These are phyloP conservation scores for Etheostoma nigrum DNA, from an alignment of 2,797 vertebrate species.

Conservation along the genomic window DNA sequence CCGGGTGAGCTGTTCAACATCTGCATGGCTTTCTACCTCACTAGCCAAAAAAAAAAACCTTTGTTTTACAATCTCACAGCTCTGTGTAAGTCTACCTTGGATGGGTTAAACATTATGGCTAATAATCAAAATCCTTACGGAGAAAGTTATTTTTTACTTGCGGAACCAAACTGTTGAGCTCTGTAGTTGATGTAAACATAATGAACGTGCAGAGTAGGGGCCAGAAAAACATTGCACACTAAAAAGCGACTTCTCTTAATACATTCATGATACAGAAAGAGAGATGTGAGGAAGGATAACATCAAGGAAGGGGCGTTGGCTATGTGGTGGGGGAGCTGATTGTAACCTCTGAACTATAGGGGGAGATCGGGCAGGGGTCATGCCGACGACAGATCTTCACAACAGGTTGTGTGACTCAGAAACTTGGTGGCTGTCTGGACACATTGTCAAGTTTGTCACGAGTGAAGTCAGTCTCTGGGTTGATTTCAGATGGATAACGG, in stretches of 20 bases:
- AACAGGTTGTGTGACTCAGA: neutral
- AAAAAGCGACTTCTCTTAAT: neutral
- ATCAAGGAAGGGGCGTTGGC: neutral
- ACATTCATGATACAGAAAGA: conserved; percentile 14
- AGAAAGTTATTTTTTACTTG: too few relatives aligned
- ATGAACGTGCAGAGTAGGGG: neutral
- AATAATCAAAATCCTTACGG: too few relatives aligned
- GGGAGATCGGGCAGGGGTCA: neutral
- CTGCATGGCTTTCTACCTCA: too few relatives aligned
- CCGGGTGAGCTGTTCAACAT: too few relatives aligned
- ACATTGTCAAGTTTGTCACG: neutral
- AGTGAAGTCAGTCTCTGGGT: neutral
- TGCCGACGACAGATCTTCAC: neutral
- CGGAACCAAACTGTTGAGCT: too few relatives aligned
- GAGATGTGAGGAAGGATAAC: conserved; percentile 24
- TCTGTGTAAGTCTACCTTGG: too few relatives aligned
- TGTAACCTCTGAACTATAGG: conserved; percentile 26
- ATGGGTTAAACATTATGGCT: too few relatives aligned
- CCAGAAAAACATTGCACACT: neutral
- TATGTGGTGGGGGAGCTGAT: neutral
- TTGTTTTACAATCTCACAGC: too few relatives aligned
- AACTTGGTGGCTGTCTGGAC: neutral
- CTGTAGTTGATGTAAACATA: too few relatives aligned
- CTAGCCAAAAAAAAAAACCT: too few relatives aligned
- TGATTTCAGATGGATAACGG: neutral